Percentiles rank a stretch among this genome's conserved stretches.
These are phyloP conservation scores for Amblyornis subalaris DNA, from an alignment of 2,113 vertebrate species.

Conservation along the genomic window DNA sequence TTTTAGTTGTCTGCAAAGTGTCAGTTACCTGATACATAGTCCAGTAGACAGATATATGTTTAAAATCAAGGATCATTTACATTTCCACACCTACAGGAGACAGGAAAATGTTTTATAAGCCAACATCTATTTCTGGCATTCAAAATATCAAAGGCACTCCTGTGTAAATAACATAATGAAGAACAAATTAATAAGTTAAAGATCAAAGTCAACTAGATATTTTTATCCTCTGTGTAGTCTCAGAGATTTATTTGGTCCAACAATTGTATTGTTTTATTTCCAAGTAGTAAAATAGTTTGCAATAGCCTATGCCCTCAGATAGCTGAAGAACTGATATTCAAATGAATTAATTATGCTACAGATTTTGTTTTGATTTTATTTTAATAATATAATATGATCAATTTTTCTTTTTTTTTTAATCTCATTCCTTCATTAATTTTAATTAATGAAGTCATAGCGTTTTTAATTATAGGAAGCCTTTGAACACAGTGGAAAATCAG, in stretches of 20 bases:
- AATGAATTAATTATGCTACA: neutral
- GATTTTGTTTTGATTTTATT: neutral
- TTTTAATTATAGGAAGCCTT: neutral
- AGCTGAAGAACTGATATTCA: neutral
- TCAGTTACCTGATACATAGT: neutral
- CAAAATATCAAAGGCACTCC: neutral
- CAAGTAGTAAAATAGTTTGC: neutral
- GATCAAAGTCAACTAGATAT: neutral
- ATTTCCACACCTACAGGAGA: neutral
- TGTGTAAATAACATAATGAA: neutral
- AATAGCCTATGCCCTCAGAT: neutral
- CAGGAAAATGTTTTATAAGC: neutral
- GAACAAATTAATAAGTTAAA: neutral
- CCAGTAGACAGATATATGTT: neutral
- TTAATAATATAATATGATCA: neutral
- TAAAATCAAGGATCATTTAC: neutral
- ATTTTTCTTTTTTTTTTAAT: neutral
- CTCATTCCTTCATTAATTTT: neutral
- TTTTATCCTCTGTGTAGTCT: neutral
- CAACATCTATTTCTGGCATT: neutral
- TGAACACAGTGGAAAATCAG: neutral
- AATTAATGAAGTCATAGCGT: neutral
- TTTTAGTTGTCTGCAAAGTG: neutral
- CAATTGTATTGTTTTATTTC: neutral
- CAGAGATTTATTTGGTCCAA: neutral